Evolutionary conservation across 2,888 invertebrate species (phyloP).

Genomic region (Sinohyriopsis cumingii): DNA sequence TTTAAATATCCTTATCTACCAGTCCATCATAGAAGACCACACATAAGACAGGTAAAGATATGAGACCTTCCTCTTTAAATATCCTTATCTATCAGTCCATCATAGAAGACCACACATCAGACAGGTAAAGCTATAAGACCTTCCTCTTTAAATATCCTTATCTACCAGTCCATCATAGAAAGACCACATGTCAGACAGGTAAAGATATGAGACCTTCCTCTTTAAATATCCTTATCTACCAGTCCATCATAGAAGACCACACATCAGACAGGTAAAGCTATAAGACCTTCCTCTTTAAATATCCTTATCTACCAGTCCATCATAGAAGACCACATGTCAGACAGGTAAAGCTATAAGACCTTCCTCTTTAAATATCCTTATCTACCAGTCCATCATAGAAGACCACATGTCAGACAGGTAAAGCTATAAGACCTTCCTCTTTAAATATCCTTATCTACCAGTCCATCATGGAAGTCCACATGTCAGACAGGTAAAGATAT

Average conservation of each 20-base stretch:
- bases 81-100: constrained; percentile 79
- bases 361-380: constrained; percentile 73
- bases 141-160: constrained; percentile 73
- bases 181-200: constrained; percentile 9
- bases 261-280: constrained; percentile 1
- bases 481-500: constrained; percentile 1
- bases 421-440: no score
- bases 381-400: constrained; percentile 75
- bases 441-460: constrained; percentile 83
- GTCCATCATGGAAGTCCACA: constrained; percentile 21
- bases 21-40: constrained; percentile 61
- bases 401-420: constrained; percentile 8
- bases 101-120: constrained; percentile 13
- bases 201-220: no score
- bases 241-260: constrained; percentile 61
- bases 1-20: constrained; percentile 81
- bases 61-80: no score
- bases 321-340: constrained; percentile 13
- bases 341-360: no score
- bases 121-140: no score
- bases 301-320: constrained; percentile 79
- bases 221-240: constrained; percentile 81
- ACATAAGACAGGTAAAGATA: background rate
- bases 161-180: constrained; percentile 75
- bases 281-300: no score